A percentile compares a stretch with the other conserved stretches of the same genome.
phyloP scores from a whole-genome alignment of 2,113 vertebrate species.

The Cnemophilus loriae region DNA sequence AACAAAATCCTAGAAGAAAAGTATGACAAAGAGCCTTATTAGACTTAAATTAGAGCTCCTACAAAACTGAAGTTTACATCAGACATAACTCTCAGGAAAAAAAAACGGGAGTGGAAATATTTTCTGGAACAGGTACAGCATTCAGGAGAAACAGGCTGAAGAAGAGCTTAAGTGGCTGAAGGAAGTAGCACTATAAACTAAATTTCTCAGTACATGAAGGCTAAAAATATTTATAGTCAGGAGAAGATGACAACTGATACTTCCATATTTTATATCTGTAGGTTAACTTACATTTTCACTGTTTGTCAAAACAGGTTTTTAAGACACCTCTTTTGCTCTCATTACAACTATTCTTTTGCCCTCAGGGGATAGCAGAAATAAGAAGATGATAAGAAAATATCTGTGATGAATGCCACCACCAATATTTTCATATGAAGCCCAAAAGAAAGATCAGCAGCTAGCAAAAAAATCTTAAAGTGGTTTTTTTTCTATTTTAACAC shows the following conservation, averaged over 20 bases:
- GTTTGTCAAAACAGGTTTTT: background rate
- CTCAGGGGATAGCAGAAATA: background rate
- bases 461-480: background rate
- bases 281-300: background rate
- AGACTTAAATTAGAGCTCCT: background rate
- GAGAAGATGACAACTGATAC: background rate
- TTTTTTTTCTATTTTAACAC: background rate
- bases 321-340: background rate
- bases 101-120: background rate
- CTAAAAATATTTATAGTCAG: background rate
- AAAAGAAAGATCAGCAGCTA: background rate
- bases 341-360: background rate
- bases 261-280: background rate
- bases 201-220: background rate
- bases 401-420: background rate
- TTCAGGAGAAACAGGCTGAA: background rate
- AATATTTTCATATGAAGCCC: background rate
- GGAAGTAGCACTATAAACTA: background rate
- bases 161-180: background rate
- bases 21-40: background rate
- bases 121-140: background rate
- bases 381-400: conserved; percentile 25
- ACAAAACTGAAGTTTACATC: background rate
- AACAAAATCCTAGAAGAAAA: background rate
- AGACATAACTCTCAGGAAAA: rapidly evolving